Base-by-base conservation (phyloP, 2,113 vertebrate species). In the Myocastor coypus region DNA sequence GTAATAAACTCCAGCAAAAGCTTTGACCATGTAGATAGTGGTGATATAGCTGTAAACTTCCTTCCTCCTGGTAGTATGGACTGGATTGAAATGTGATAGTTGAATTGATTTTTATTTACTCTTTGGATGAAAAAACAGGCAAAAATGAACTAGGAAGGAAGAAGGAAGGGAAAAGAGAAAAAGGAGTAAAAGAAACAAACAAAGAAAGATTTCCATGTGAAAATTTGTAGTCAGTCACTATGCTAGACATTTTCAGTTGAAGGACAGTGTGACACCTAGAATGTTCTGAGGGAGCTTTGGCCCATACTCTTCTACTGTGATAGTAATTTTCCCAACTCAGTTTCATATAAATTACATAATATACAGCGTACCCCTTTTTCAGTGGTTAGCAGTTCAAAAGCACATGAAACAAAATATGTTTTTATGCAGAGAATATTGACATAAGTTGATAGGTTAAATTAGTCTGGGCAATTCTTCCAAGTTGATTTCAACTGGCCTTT, bases 381-480 rank as follows among this genome's bases (percentile, higher is more conserved):
- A 57, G 28, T 92, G 68, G 24, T 46, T 83, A n/a, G 3, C 12
- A 50, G 78, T 95, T 66, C 42, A 82, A 94, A 52, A 90, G 40
- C 20, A 50, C 69, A 20, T 82, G 34, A 57, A 77, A 91, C 28
- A 57, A 80, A 94, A 37, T 61, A 32, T 40, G 8, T 88, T 8
- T 42, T 92, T 16, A 75, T 81, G 59, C 30, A 92, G 42, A 91
- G 8, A 66, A 84, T 55, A 84, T 87, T 92, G 87, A 87, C 84
- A 14, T 82, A 83, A 42, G 57, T 16, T 24, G 46, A 71, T 20
- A 59, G 5, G 4, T n/a, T 17, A 37, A 83, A 64, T 84, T 80
- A 83, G 42, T 83, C 5, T 59, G 24, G 9, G 63, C 5, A 89
- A 37, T 61, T 77, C 19, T 73, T 81, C 93, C 86, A 20, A 64